Base-by-base conservation (phyloP, 2,797 vertebrate species). In the Galaxias olidus region DNA sequence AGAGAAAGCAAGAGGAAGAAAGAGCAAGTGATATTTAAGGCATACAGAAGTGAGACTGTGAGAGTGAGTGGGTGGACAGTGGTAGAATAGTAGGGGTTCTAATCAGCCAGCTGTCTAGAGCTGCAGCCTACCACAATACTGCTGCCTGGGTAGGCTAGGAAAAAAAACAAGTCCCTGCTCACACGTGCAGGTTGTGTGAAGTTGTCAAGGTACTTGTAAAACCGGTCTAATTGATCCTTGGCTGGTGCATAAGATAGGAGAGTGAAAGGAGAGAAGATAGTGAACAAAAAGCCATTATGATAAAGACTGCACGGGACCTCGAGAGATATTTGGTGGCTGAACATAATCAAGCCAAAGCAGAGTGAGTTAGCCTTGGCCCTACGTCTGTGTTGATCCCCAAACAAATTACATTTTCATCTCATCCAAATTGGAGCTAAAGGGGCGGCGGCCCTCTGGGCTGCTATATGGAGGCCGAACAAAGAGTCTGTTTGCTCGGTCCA, bases 391-490 rank as follows among this genome's bases (percentile, higher is more conserved):
- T 43, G 12, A 18, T 17, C 10, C 43, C 43, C 10, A 13, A 59
- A 19, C 53, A 13, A 45, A 56, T 56, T 9, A 19, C 19, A 46
- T 55, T 45, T 4, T 47, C 41, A 46, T 51, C 1, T 48, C 19
- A n/a, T 30, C 63, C 62, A 61, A 66, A 62, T 71, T 68, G 60
- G 41, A 79, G 6, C 59, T 6, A 43, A 13, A 57, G 43, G 72
- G 12, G 6, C 9, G 10, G 54, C 54, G 13, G 44, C 40, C 40
- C 14, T 42, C 46, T 30, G 59, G 45, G 45, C 9, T 30, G 13
- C 45, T 20, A n/a, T 18, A 20, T 48, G 44, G 59, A 72, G 54
- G 46, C 56, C 63, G 55, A 63, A 75, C 75, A 76, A 64, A 74
- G 66, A 59, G 30, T 63, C 44, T 10, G 52, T 58, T 50, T 0